Conservation (phyloP, 2,113 vertebrate genomes). For the Coracopsis vasa region DNA sequence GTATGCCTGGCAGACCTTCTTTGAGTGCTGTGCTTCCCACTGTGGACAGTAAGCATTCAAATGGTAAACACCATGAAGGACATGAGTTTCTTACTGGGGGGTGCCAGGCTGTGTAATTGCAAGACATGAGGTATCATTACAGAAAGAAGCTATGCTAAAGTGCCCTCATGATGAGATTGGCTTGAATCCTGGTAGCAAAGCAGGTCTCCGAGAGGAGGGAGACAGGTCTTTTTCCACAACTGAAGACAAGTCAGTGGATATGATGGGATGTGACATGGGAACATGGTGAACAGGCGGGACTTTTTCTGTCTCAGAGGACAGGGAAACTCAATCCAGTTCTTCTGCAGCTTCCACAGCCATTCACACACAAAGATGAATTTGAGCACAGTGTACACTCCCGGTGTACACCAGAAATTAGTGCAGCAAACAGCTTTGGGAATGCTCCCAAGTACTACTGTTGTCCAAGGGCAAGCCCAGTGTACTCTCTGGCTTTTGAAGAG, state of each 20-base stretch:
- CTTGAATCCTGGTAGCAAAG: not conserved
- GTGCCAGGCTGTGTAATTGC: not conserved
- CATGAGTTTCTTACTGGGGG: not conserved
- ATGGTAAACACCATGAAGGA: not conserved
- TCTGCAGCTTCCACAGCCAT: not conserved
- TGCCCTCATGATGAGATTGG: not conserved
- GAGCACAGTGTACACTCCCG: not conserved
- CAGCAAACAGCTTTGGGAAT: not conserved
- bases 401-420: not conserved
- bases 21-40: not conserved
- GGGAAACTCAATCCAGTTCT: not conserved
- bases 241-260: not conserved
- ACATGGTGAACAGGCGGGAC: fast-evolving
- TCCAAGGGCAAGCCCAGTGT: not conserved
- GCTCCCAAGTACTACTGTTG: not conserved
- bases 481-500: not conserved
- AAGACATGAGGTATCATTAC: not conserved
- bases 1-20: not conserved
- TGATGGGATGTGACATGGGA: not conserved
- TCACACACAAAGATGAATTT: not conserved
- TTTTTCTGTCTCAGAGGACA: not conserved
- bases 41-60: not conserved
- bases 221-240: not conserved
- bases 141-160: not conserved
- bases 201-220: not conserved